These are phyloP conservation scores for Norana najaformis DNA, from an alignment of 2,888 invertebrate genomes.

Conservation along the genomic window DNA sequence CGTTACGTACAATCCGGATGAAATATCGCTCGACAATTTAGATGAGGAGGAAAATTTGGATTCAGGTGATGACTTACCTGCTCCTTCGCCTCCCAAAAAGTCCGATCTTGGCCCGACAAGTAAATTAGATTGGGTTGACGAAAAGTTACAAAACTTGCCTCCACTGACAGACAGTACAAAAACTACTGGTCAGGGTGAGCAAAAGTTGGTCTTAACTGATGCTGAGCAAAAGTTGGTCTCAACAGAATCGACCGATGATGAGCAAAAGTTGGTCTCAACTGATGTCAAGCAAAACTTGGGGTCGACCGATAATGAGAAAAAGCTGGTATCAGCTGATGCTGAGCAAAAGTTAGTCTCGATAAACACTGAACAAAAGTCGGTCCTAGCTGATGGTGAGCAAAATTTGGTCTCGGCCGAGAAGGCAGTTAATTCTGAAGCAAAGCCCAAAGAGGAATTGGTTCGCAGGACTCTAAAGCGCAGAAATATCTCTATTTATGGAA, in stretches of 20 bases:
- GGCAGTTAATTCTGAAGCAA: neutral
- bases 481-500: neutral
- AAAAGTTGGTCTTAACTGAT: neutral
- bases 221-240: neutral
- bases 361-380: neutral
- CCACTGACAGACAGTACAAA: neutral
- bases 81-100: neutral
- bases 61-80: neutral
- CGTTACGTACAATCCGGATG: slow-evolving; percentile 45
- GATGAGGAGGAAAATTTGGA: slow-evolving; percentile 41
- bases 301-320: too few species aligned
- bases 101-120: neutral
- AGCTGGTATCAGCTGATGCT: neutral
- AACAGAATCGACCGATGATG: neutral
- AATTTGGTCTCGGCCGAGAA: neutral
- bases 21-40: slow-evolving; percentile 45
- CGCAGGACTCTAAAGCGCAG: neutral
- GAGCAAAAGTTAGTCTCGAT: neutral
- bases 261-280: neutral
- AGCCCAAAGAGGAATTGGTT: neutral
- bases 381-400: neutral
- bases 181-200: neutral
- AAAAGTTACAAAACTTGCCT: neutral
- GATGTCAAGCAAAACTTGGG: neutral
- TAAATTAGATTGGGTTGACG: neutral